These are phyloP conservation scores for Cataglyphis hispanica DNA, from an alignment of 1,140 invertebrate species.

Conservation along the genomic window DNA sequence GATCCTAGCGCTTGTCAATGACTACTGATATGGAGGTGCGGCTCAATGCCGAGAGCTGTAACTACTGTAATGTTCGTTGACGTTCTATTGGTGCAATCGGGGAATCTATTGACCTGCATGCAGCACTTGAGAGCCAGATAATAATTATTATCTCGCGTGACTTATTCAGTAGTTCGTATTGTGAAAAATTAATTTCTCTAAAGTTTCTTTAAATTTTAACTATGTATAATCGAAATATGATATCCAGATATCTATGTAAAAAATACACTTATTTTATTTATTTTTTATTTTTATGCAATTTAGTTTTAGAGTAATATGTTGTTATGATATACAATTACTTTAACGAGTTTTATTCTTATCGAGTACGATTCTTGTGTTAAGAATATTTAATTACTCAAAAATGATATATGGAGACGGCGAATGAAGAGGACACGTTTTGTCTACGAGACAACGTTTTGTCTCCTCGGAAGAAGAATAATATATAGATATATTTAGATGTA, in stretches of 20 bases:
- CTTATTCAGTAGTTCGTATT: neutral
- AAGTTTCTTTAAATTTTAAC: too few species aligned
- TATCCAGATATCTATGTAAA: too few species aligned
- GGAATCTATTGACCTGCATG: constrained; percentile 33
- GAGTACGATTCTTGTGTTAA: neutral
- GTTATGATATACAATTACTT: too few species aligned
- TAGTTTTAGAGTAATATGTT: too few species aligned
- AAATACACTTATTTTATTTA: too few species aligned
- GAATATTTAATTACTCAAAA: neutral
- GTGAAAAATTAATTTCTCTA: too few species aligned
- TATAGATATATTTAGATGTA: neutral
- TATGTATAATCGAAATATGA: too few species aligned
- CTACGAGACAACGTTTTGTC: neutral
- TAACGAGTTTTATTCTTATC: neutral
- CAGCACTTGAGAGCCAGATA: constrained; percentile 8
- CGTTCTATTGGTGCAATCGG: constrained; percentile 53
- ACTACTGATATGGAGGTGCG: constrained; percentile 35
- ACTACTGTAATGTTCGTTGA: constrained; percentile 56
- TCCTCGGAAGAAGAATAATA: neutral
- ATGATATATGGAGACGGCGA: neutral
- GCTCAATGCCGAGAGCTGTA: constrained; percentile 44
- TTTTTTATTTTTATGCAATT: too few species aligned
- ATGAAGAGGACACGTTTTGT: neutral
- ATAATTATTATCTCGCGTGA: constrained; percentile 14
- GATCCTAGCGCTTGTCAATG: constrained; percentile 23